These are phyloP conservation scores for Oceanodroma tethys DNA, from an alignment of 2,113 vertebrate species.

Conservation along the genomic window DNA sequence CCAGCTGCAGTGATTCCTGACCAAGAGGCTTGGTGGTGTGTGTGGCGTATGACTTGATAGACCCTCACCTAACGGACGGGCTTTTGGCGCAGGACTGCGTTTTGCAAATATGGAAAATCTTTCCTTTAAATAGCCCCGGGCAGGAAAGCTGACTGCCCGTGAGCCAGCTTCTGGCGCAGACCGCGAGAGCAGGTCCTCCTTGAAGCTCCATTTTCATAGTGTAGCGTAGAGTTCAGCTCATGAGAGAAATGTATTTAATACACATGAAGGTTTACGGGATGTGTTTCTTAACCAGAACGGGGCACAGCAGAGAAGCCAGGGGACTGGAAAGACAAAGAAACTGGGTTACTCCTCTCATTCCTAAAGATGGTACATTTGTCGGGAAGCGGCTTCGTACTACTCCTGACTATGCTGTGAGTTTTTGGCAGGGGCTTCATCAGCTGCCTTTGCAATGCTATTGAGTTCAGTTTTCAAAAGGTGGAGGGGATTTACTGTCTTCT, in stretches of 20 bases:
- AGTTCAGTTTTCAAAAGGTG: neutral
- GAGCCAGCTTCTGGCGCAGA: neutral
- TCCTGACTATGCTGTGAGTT: neutral
- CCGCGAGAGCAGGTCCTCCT: neutral
- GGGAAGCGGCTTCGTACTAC: neutral
- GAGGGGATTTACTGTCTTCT: neutral
- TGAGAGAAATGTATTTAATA: fast-evolving
- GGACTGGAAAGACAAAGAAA: fast-evolving
- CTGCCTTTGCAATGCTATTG: neutral
- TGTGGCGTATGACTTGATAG: fast-evolving
- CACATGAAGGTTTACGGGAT: fast-evolving
- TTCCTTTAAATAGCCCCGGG: fast-evolving
- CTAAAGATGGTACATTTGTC: fast-evolving
- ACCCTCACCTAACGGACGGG: fast-evolving
- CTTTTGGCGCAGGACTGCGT: neutral
- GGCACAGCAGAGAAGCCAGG: neutral
- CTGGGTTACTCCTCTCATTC: neutral
- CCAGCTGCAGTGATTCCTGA: neutral
- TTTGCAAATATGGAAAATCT: neutral
- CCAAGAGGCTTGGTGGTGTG: neutral
- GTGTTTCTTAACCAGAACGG: neutral
- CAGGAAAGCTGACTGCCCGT: neutral
- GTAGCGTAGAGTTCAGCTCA: fast-evolving
- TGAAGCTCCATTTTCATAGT: fast-evolving
- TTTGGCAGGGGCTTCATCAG: neutral